Evolutionary conservation across 2,888 invertebrate species (phyloP), one percentile per base, ranked within the genome.

Genomic region (Coenonympha glycerion): DNA sequence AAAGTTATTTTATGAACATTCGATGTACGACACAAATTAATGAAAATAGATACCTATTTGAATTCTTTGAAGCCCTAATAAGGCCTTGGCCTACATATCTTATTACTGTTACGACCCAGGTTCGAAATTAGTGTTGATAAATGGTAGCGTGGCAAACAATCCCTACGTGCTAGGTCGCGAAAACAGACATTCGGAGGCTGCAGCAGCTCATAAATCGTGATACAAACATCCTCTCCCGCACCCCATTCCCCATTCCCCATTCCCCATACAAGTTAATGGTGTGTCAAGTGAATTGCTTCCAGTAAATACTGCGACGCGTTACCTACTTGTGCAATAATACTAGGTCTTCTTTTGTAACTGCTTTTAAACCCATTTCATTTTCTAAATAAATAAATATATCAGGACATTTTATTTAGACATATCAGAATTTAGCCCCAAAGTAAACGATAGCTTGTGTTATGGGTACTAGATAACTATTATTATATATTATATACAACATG

Each of bases 121-220:
- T 39, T 15, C 9, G 24, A 39, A 39, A 39, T 39, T 22, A 39
- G 15, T 24, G 39, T 39, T 15, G 39, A 39, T 39, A 24, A 39
- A 39, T 24, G 39, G 15, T 22, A 15, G 41, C 30, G 11, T 28
- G 2, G 18, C 18, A 11, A 41, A 41, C 26, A 28, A 28, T 18
- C 18, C 19, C 28, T 41, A 41, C 41, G 41, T 41, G 16, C 28
- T 19, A 41, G 41, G 28, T 41, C 18, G 30, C 30, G 42, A 19
- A 42, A 42, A 19, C 31, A 42, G 42, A 42, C 42, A 42, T 42
- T 42, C 21, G 21, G 30, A 13, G 30, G 42, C 42, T 31, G 42
- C 42, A 42, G 19, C 42, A 42, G n/a, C n/a, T n/a, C 42, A 42
- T 42, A 42, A 42, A 42, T 42, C 42, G 42, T 42, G 30, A 30